These are phyloP conservation scores for Tursiops truncatus DNA, from an alignment of 2,113 vertebrate genomes.

Conservation along the genomic window DNA sequence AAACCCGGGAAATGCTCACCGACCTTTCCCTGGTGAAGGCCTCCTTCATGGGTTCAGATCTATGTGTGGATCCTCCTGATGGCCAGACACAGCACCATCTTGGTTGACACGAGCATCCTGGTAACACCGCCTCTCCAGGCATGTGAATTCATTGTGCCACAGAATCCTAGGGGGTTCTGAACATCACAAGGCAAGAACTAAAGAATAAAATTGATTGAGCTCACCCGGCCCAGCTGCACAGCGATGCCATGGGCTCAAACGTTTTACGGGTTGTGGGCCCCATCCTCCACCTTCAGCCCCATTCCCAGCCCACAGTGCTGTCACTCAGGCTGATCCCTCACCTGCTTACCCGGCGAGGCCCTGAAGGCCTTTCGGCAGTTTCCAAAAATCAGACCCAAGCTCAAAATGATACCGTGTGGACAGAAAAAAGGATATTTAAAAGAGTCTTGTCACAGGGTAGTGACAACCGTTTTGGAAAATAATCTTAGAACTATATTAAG, in stretches of 20 bases:
- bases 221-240: accelerated
- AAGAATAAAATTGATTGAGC: not conserved
- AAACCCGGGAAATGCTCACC: not conserved
- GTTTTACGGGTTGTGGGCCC: not conserved
- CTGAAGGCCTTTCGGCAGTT: not conserved
- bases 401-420: not conserved
- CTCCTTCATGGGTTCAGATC: not conserved
- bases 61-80: not conserved
- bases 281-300: accelerated
- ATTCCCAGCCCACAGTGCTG: no score
- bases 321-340: not conserved
- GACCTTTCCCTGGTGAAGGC: not conserved
- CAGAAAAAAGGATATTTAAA: not conserved
- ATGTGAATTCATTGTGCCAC: not conserved
- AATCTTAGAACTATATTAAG: not conserved
- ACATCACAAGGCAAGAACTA: not conserved
- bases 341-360: not conserved
- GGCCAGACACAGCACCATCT: not conserved
- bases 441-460: not conserved
- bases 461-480: not conserved
- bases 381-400: not conserved
- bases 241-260: not conserved
- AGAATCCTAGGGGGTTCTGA: not conserved
- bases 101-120: not conserved
- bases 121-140: accelerated